Evolutionary conservation across 2,113 vertebrate genomes (phyloP).

Genomic region (Poeciliopsis retropinna): DNA sequence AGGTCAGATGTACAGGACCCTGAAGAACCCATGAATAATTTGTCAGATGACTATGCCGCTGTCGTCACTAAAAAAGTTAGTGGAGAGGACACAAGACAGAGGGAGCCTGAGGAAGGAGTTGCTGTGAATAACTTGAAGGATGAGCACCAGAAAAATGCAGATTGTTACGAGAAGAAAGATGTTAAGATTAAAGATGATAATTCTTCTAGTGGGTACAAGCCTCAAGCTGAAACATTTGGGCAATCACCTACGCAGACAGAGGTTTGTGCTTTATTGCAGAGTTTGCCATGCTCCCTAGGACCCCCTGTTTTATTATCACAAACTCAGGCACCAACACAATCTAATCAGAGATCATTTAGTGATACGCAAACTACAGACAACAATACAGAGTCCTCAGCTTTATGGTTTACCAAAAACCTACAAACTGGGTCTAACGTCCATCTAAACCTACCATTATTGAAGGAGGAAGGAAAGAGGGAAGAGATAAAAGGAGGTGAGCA

Average conservation of each 20-base stretch:
- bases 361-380: background rate
- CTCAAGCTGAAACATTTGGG: background rate
- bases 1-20: too few relatives aligned
- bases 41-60: conserved; percentile 27
- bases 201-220: background rate
- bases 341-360: conserved; percentile 3
- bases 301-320: background rate
- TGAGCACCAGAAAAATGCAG: background rate
- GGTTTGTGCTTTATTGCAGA: conserved; percentile 2
- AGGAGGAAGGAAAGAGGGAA: background rate
- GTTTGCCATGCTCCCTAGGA: background rate
- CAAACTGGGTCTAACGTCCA: background rate
- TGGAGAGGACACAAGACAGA: background rate
- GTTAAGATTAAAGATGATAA: background rate
- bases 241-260: background rate
- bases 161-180: background rate
- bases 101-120: background rate
- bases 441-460: background rate
- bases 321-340: background rate
- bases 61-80: rapidly evolving
- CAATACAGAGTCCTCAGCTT: background rate
- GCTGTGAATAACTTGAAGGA: background rate
- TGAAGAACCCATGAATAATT: conserved; percentile 2
- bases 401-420: background rate
- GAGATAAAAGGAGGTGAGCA: background rate